Base-by-base conservation (phyloP, 1,140 invertebrate genomes). In the Magallana gigas region DNA sequence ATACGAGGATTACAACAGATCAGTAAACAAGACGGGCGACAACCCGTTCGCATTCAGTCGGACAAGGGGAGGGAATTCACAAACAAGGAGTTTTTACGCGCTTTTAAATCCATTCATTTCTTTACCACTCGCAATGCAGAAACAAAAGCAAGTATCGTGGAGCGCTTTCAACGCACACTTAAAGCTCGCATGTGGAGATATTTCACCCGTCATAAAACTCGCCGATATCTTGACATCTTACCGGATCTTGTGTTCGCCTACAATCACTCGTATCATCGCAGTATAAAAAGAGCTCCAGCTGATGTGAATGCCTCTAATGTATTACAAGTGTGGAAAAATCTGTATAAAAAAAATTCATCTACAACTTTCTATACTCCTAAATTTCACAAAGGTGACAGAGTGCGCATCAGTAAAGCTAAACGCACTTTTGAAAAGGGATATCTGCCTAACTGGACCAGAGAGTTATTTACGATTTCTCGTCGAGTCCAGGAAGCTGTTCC, bases 381-480 rank as follows among this genome's bases (percentile, higher is more conserved):
- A 56, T 64, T 87, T 57, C 18, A 84, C 56, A 36, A 36, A 14
- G 84, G 85, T 4, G 85, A 89, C 64, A 18, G 58, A 1, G 76
- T 83, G 1, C 71, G 86, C 4, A 89, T 87, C 18, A 83, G 36
- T 82, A 89, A 89, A 81, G 64, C 62, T 9, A 89, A 89, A 23
- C 11, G 76, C 36, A 87, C 71, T 14, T 87, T 89, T 81, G 85
- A 87, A 29, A 89, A 87, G 57, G 83, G 88, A 23, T 89, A 89
- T 83, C 56, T 60, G 14, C 85, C 85, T 1, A 83, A 86, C 57
- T 89, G 85, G 88, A 86, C 85, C 12, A 80, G 64, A 57, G 62
- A 83, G 16, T 56, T 83, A 8, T 59, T 62, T 29, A 62, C 11
- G 11, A 57, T 83, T 8, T 48, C 9, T 11, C 9, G 3, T 8